A percentile compares a stretch with the other conserved stretches of the same genome.
phyloP scores from a whole-genome alignment of 2,113 vertebrate species.

The Synodontis membranacea region DNA sequence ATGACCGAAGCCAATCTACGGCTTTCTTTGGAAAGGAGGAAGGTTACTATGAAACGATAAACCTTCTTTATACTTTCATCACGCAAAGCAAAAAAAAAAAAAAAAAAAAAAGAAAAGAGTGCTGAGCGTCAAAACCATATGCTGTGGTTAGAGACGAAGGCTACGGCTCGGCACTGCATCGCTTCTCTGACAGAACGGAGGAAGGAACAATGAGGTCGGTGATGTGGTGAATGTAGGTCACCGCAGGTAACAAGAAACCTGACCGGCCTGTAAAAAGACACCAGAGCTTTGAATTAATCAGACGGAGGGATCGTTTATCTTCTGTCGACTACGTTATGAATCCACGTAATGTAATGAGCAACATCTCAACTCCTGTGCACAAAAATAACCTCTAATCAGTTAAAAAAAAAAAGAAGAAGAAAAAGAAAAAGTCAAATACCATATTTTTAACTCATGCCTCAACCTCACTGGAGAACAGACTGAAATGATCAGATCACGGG shows the following conservation, averaged over 20 bases:
- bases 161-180: slow-evolving; percentile 5
- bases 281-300: slow-evolving; percentile 56
- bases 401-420: background rate
- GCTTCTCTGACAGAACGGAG: background rate
- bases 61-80: background rate
- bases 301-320: background rate
- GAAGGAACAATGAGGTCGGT: slow-evolving; percentile 47
- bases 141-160: slow-evolving; percentile 5
- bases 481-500: background rate
- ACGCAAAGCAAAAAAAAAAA: background rate
- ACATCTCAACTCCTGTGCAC: background rate
- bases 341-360: background rate
- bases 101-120: no score
- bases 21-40: background rate
- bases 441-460: background rate
- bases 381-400: background rate
- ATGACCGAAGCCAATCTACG: background rate
- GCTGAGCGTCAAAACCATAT: background rate
- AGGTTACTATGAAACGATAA: background rate
- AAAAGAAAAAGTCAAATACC: background rate
- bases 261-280: slow-evolving; percentile 49
- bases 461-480: background rate
- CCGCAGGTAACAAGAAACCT: slow-evolving; percentile 57
- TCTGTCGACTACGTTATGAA: background rate
- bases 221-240: slow-evolving; percentile 46